Conservation (phyloP, 2,797 vertebrate species). For the Microtus obscurus region DNA sequence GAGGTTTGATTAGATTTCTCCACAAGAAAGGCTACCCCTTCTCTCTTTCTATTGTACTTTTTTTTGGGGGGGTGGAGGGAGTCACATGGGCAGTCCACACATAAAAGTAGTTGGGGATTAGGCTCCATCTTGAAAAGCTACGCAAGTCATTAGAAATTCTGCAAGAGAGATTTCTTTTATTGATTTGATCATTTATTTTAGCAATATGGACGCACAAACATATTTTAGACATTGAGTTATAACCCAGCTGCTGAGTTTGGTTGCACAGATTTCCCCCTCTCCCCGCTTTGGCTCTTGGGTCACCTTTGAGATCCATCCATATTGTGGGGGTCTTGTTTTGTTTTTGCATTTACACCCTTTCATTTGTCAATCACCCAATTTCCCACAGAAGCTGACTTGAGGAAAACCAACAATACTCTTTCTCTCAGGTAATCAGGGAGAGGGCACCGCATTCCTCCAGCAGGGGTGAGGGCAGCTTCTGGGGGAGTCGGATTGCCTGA, state of each 20-base stretch:
- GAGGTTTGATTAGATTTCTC: background rate
- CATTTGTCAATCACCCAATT: constrained; percentile 73
- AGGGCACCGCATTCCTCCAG: background rate
- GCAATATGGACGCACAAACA: background rate
- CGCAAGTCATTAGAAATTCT: background rate
- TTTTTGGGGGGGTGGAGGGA: background rate
- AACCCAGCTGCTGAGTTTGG: background rate
- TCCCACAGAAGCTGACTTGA: constrained; percentile 26
- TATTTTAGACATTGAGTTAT: constrained; percentile 25
- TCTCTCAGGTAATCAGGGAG: background rate
- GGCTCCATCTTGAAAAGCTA: background rate
- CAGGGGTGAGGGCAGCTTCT: background rate
- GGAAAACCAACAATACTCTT: constrained; percentile 53
- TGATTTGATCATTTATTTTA: background rate
- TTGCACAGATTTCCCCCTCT: background rate
- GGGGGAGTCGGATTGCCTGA: constrained; percentile 11
- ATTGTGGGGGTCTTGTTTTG: background rate
- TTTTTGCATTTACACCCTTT: constrained; percentile 29
- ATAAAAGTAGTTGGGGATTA: background rate
- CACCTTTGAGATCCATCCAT: background rate
- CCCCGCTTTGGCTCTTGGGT: background rate
- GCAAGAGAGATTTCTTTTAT: background rate
- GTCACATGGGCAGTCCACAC: background rate
- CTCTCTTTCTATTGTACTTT: background rate
- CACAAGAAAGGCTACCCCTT: background rate